Conservation (phyloP, 2,113 vertebrate genomes). For the Caranx melampygus region DNA sequence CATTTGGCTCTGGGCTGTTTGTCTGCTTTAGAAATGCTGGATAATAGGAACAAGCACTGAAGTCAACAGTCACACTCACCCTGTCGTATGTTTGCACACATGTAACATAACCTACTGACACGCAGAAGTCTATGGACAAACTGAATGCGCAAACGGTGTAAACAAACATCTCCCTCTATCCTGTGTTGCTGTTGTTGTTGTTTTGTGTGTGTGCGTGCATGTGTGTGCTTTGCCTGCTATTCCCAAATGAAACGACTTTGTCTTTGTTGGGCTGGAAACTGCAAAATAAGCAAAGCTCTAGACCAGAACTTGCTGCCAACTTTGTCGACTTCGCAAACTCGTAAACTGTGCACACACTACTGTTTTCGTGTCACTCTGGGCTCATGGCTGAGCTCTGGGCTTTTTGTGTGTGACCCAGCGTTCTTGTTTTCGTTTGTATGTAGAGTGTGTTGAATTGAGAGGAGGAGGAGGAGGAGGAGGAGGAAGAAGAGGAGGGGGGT, state of each 20-base stretch:
- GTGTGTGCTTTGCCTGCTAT: conserved; percentile 51
- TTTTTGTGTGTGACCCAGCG: conserved; percentile 19
- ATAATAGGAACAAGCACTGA: conserved; percentile 41
- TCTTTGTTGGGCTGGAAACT: conserved; percentile 67
- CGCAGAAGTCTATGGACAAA: conserved; percentile 11
- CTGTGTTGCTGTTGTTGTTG: no score
- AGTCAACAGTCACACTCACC: conserved; percentile 14
- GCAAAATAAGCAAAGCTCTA: conserved; percentile 62
- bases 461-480: neutral
- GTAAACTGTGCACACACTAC: conserved; percentile 34
- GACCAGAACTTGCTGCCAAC: conserved; percentile 41
- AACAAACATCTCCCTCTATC: conserved; percentile 14
- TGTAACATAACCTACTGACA: neutral
- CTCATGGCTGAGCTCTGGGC: neutral
- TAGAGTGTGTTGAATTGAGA: conserved; percentile 48
- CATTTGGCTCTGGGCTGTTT: conserved; percentile 58
- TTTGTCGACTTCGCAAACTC: conserved; percentile 35
- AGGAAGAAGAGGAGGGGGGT: conserved; percentile 15
- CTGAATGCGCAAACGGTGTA: conserved; percentile 12
- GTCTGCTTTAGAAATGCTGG: conserved; percentile 49
- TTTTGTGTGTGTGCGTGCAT: no score
- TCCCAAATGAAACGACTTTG: conserved; percentile 48
- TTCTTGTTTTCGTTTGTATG: conserved; percentile 57
- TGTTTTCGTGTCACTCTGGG: conserved; percentile 34
- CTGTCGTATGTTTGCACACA: conserved; percentile 25